Percentiles rank a stretch among this genome's conserved stretches.
These are phyloP conservation scores for Tetranychus piercei DNA, from an alignment of 2,888 invertebrate species.

Conservation along the genomic window DNA sequence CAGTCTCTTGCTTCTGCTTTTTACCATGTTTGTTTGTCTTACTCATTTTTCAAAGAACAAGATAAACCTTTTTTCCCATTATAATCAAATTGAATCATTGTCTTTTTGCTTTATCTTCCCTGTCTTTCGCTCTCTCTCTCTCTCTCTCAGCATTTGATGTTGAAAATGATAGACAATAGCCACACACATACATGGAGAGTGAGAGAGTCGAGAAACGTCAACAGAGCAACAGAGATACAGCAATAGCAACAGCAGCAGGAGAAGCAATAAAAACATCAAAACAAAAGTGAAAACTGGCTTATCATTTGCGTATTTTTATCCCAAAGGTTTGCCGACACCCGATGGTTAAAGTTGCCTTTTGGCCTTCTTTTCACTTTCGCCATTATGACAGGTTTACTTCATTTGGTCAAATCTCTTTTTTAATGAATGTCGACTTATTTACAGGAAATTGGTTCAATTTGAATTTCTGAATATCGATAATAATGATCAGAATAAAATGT, in stretches of 20 bases:
- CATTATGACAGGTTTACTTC: too few relatives aligned
- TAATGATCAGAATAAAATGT: too few relatives aligned
- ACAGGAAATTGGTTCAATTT: too few relatives aligned
- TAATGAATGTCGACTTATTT: too few relatives aligned
- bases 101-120: background rate
- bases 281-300: background rate
- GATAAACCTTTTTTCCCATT: background rate
- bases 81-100: background rate
- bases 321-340: background rate
- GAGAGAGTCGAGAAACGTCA: background rate
- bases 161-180: too few relatives aligned
- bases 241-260: background rate
- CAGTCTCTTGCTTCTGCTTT: background rate
- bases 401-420: too few relatives aligned
- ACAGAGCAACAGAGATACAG: background rate
- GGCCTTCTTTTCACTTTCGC: background rate
- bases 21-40: background rate
- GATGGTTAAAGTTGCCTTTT: background rate
- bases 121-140: too few relatives aligned
- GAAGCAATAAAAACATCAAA: background rate
- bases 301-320: background rate
- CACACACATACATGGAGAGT: background rate
- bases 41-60: background rate
- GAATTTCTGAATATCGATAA: too few relatives aligned
- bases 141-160: too few relatives aligned